A percentile compares a stretch with the other conserved stretches of the same genome.
Evolutionary conservation across 2,797 vertebrate genomes (phyloP).

Genomic region (Mareca strepera): DNA sequence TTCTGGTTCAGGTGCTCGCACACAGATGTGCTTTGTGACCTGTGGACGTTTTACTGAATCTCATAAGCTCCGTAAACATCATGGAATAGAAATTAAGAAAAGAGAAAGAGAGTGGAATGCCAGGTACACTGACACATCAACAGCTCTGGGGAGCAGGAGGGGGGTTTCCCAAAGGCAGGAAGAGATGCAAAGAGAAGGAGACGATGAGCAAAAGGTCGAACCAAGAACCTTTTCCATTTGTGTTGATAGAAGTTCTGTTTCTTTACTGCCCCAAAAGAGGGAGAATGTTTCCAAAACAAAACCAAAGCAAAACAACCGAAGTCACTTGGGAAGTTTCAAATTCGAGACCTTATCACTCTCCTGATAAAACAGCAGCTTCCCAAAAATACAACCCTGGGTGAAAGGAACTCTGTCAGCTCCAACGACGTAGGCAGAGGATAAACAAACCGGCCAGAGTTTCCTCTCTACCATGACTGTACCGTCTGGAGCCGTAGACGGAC

Average conservation of each 20-base stretch:
- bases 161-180: background rate
- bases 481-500: accelerated
- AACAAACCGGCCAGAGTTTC: background rate
- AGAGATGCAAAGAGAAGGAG: background rate
- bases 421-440: background rate
- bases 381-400: background rate
- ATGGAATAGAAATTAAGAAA: background rate
- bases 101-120: background rate
- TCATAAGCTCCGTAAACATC: background rate
- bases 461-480: background rate
- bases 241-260: background rate
- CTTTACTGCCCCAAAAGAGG: background rate
- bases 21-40: background rate
- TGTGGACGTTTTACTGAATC: background rate
- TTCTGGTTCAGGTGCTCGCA: background rate
- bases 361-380: background rate
- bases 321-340: background rate
- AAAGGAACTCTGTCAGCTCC: background rate
- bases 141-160: background rate
- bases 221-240: background rate
- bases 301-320: background rate
- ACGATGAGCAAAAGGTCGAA: background rate
- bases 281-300: background rate
- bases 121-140: background rate
- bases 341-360: background rate